A percentile compares a stretch with the other conserved stretches of the same genome.
These are phyloP conservation scores for Trisateles emortualis DNA, from an alignment of 2,888 invertebrate species.

Conservation along the genomic window DNA sequence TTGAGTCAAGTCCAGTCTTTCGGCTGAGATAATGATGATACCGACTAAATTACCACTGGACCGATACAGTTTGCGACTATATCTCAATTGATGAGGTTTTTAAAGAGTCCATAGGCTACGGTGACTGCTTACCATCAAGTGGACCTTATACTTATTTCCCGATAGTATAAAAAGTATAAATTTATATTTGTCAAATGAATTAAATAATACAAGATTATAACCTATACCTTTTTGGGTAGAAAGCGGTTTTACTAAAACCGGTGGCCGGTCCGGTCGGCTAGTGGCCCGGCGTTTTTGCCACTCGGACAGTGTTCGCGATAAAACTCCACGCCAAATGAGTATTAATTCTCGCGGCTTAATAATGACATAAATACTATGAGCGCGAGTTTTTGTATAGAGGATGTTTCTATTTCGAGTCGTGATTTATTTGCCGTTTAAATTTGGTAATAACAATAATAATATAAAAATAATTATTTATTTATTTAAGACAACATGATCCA, in stretches of 20 bases:
- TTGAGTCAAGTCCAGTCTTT: too few relatives aligned
- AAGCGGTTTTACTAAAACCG: slow-evolving; percentile 48
- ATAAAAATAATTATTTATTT: too few relatives aligned
- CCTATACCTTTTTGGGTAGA: slow-evolving; percentile 69
- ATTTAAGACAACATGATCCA: too few relatives aligned
- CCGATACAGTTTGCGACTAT: too few relatives aligned
- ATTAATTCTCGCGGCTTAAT: slow-evolving; percentile 86
- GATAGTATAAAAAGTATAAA: background rate
- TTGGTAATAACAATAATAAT: too few relatives aligned
- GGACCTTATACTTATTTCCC: too few relatives aligned
- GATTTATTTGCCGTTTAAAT: background rate
- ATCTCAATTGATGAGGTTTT: too few relatives aligned
- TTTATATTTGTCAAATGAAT: background rate
- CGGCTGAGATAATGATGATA: too few relatives aligned
- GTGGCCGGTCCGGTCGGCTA: slow-evolving; percentile 47
- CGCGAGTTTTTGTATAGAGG: slow-evolving; percentile 67
- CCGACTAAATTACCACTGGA: too few relatives aligned
- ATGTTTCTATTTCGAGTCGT: slow-evolving; percentile 36
- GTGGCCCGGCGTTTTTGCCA: slow-evolving; percentile 68
- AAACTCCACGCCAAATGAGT: slow-evolving; percentile 84
- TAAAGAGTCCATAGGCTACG: too few relatives aligned
- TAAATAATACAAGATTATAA: slow-evolving; percentile 43
- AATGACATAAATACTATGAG: slow-evolving; percentile 86
- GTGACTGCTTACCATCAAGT: too few relatives aligned
- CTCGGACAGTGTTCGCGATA: slow-evolving; percentile 72